Evolutionary conservation across 2,888 invertebrate species (phyloP).

Genomic region (Cephus sareptanus): DNA sequence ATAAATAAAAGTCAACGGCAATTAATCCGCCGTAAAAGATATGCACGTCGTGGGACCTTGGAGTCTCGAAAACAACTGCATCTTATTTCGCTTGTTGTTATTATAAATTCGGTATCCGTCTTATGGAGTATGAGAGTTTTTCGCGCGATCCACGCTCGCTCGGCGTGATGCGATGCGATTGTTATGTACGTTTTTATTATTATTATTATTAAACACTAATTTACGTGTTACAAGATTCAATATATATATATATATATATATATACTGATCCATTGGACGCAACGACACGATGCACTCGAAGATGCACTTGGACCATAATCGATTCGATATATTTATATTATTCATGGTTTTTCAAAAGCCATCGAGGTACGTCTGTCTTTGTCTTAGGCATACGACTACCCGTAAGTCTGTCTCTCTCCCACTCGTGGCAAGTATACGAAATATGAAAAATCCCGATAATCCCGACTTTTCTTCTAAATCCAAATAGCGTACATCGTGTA

Average conservation of each 20-base stretch:
- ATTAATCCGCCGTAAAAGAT: constrained; percentile 54
- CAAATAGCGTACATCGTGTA: no score
- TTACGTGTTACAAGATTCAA: no score
- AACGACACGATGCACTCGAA: background rate
- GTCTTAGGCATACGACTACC: background rate
- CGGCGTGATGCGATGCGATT: no score
- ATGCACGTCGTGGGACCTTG: constrained; percentile 44
- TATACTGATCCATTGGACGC: constrained; percentile 9
- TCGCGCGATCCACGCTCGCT: no score
- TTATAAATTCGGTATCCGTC: constrained; percentile 29
- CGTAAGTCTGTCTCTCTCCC: background rate
- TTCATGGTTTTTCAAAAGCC: no score
- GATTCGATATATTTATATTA: background rate
- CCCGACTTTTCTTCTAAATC: no score
- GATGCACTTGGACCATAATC: constrained; percentile 8
- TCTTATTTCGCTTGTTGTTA: constrained; percentile 27
- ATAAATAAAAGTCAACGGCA: constrained; percentile 58
- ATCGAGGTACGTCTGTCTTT: background rate
- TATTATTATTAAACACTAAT: no score
- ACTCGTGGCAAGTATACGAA: background rate
- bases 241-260: background rate
- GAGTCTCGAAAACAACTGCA: constrained; percentile 16
- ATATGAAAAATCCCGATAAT: background rate
- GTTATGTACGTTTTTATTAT: background rate
- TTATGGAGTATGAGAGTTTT: no score